Evolutionary conservation across 2,888 invertebrate genomes (phyloP), one percentile per base, ranked within the genome.

Genomic region (Noctua janthina): DNA sequence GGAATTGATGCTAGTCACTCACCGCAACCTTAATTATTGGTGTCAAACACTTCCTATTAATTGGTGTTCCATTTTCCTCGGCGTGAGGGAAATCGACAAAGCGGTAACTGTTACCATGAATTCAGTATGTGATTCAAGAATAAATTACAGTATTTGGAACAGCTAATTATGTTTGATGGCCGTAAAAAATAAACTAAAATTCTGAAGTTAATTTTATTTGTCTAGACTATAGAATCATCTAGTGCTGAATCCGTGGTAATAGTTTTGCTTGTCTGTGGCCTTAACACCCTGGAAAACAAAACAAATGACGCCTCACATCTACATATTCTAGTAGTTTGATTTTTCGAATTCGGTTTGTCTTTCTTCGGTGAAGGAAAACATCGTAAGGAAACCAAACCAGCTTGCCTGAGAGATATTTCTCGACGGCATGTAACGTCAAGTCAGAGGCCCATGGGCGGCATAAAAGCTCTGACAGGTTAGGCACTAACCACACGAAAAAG

Each of bases 11-110:
- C 10, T 10, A 20, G 35, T 79, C 76, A 83, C 79, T 87, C 79
- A 59, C 2, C 51, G 35, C 39, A 7, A 7, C 54, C n/a, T 51
- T 79, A 85, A 43, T 43, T 39, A 87, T 87, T 85, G 74, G 66
- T 69, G 72, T 67, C 66, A 75, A 64, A 77, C 7, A 62, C 20
- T 46, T 23, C 67, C 67, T 11, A 54, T 56, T 49, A 56, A 77
- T 64, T 78, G 23, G 49, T 39, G 51, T 70, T 54, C 74, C 13
- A 71, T 56, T 81, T 70, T 51, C 17, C 17, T 17, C 35, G 8
- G 17, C 17, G 17, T 29, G 8, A 17, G 29, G 29, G 8, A 64
- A 1, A 17, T 64, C 7, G 8, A 35, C 5, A 0, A n/a, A 59
- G 29, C 29, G 15, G 29, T 29, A 29, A 29, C 15, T 62, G 62